Percentiles rank a stretch among this genome's conserved stretches.
These are phyloP conservation scores for Yponomeuta sedellus DNA, from an alignment of 2,888 invertebrate species.

Conservation along the genomic window DNA sequence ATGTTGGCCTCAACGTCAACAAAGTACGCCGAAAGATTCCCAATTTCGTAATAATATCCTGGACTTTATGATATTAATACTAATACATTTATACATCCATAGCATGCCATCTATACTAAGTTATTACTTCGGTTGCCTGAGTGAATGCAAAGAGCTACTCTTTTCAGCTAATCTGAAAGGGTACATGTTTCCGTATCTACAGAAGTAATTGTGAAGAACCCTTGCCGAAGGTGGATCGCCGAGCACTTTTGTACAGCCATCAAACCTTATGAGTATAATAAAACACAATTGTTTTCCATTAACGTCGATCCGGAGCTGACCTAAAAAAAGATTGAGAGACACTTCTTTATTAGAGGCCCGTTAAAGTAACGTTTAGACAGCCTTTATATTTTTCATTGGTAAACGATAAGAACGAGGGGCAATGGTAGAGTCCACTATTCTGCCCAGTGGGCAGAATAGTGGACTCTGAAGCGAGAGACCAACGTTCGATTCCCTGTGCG, in stretches of 20 bases:
- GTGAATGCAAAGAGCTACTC: conserved; percentile 51
- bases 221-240: conserved; percentile 53
- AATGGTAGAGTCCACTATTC: too few relatives aligned
- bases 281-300: conserved; percentile 75
- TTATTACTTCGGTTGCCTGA: not conserved
- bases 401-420: too few relatives aligned
- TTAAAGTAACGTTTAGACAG: not conserved
- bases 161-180: conserved; percentile 59
- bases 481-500: too few relatives aligned
- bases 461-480: too few relatives aligned
- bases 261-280: conserved; percentile 71
- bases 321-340: conserved; percentile 17
- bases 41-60: not conserved
- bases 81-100: too few relatives aligned
- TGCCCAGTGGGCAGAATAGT: too few relatives aligned
- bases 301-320: conserved; percentile 41
- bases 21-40: not conserved
- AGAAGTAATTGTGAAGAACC: conserved; percentile 65
- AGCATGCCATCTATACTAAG: too few relatives aligned
- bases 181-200: conserved; percentile 60
- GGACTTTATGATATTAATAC: too few relatives aligned
- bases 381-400: too few relatives aligned
- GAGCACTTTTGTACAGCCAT: conserved; percentile 70
- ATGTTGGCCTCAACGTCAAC: not conserved
- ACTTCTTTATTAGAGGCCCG: not conserved